These are phyloP conservation scores for Galeopsomyia nigrocyanea DNA, from an alignment of 2,888 invertebrate species.

Conservation along the genomic window DNA sequence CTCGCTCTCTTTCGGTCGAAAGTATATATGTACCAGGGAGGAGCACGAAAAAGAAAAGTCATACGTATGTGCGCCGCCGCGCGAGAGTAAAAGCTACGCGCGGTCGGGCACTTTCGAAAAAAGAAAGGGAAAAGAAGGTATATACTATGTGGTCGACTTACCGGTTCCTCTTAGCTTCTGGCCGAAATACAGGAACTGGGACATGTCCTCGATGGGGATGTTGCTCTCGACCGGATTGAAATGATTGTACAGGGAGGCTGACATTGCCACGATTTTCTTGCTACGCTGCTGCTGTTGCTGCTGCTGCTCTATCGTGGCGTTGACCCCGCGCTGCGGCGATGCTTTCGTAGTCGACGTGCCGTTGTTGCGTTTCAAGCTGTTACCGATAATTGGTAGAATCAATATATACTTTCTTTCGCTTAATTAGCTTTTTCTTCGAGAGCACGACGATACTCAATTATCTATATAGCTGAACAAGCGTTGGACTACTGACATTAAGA, in stretches of 20 bases:
- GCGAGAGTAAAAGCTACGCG: slow-evolving; percentile 38
- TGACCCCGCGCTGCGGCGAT: not conserved
- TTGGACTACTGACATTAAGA: no score
- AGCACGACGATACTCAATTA: no score
- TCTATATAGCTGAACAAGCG: no score
- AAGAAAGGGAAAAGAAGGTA: slow-evolving; percentile 21
- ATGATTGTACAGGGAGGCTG: slow-evolving; percentile 76
- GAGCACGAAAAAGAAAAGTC: slow-evolving; percentile 7
- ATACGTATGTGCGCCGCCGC: slow-evolving; percentile 1
- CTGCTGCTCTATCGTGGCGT: not conserved
- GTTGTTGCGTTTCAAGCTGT: slow-evolving; percentile 16
- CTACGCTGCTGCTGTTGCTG: slow-evolving; percentile 57
- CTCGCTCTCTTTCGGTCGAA: no score
- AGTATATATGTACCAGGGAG: no score
- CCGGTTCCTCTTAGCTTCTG: slow-evolving; percentile 71
- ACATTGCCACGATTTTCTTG: slow-evolving; percentile 74
- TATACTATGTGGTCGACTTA: slow-evolving; percentile 15
- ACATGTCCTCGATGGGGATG: slow-evolving; percentile 76
- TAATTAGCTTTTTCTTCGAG: no score
- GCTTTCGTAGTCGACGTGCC: slow-evolving; percentile 22
- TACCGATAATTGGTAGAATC: not conserved
- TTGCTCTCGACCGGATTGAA: slow-evolving; percentile 76
- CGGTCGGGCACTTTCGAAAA: slow-evolving; percentile 36
- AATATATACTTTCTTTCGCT: not conserved
- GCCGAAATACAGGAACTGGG: slow-evolving; percentile 80